Evolutionary conservation across 1,140 invertebrate genomes (phyloP).

Genomic region (Stegodyphus mimosarum): DNA sequence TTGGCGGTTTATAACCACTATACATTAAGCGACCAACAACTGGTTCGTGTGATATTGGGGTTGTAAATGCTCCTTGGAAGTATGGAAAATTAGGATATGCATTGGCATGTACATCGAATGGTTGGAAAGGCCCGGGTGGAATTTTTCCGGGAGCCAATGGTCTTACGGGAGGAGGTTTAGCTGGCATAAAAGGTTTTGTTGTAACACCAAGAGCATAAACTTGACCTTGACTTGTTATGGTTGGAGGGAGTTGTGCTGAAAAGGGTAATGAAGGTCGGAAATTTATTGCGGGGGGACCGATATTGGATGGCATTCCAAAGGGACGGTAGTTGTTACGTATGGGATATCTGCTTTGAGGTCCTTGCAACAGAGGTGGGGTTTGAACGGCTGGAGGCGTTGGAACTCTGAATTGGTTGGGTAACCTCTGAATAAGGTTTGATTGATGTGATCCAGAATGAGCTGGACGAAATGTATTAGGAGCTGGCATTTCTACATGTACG

Average conservation of each 20-base stretch:
- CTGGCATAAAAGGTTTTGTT: constrained; percentile 8
- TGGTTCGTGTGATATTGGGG: constrained; percentile 24
- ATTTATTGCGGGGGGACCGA: constrained; percentile 21
- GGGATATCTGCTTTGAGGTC: constrained; percentile 37
- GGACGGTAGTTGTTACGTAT: constrained; percentile 3
- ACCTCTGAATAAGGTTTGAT: background rate
- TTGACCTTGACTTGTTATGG: constrained; percentile 21
- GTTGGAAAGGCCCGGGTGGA: background rate
- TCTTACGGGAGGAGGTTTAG: background rate
- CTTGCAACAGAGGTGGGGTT: constrained; percentile 31
- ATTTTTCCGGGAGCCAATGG: background rate
- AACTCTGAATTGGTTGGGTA: constrained; percentile 18
- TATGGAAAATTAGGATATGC: constrained; percentile 46
- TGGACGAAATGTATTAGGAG: constrained; percentile 24
- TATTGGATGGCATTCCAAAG: constrained; percentile 31
- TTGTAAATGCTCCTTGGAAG: constrained; percentile 39
- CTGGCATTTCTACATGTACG: constrained; percentile 41
- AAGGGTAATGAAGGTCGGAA: constrained; percentile 18
- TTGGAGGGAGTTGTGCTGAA: constrained; percentile 11
- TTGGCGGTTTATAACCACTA: constrained; percentile 52
- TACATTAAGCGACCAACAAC: constrained; percentile 44
- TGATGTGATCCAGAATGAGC: constrained; percentile 7
- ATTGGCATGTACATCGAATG: constrained; percentile 23
- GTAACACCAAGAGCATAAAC: constrained; percentile 27
- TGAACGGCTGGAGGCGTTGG: constrained; percentile 29